Percentiles rank a stretch among this genome's conserved stretches.
These are phyloP conservation scores for Acanthococcus lagerstroemiae DNA, from an alignment of 2,888 invertebrate species.

Conservation along the genomic window DNA sequence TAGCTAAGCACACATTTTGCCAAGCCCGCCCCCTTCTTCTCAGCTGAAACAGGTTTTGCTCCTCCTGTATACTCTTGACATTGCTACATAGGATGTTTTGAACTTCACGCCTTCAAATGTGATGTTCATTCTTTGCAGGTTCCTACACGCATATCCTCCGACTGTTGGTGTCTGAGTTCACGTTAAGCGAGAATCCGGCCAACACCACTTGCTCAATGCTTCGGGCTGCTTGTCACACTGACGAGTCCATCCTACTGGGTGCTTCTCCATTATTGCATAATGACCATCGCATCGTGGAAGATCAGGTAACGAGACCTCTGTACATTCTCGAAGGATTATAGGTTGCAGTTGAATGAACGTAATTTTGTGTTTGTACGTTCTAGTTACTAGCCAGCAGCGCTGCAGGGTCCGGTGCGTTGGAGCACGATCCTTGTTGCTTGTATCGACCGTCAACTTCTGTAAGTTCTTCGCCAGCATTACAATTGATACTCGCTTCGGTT, in stretches of 20 bases:
- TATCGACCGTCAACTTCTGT: constrained; percentile 59
- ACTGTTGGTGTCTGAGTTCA: constrained; percentile 89
- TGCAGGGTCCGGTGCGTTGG: constrained; percentile 89
- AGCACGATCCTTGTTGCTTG: constrained; percentile 89
- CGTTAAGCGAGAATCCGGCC: constrained; percentile 84
- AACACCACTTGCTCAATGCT: constrained; percentile 80
- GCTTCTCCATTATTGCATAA: constrained; percentile 87
- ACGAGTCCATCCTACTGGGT: constrained; percentile 83
- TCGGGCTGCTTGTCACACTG: constrained; percentile 71
- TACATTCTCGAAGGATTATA: neutral
- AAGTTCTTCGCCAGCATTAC: constrained; percentile 39
- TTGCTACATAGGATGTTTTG: too few relatives aligned
- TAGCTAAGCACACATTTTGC: too few relatives aligned
- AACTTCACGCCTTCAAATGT: neutral
- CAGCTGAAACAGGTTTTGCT: too few relatives aligned
- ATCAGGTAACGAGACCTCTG: constrained; percentile 62
- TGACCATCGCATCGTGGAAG: constrained; percentile 91
- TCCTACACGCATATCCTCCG: constrained; percentile 78
- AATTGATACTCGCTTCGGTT: neutral
- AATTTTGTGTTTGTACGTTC: constrained; percentile 37
- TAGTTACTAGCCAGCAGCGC: constrained; percentile 91
- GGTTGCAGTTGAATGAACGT: too few relatives aligned
- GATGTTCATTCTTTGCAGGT: constrained; percentile 41
- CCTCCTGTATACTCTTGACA: too few relatives aligned
- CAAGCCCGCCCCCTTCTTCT: too few relatives aligned